Percentiles rank a stretch among this genome's conserved stretches.
Conservation (phyloP, 2,113 vertebrate genomes). For the Planiliza haematocheilus region DNA sequence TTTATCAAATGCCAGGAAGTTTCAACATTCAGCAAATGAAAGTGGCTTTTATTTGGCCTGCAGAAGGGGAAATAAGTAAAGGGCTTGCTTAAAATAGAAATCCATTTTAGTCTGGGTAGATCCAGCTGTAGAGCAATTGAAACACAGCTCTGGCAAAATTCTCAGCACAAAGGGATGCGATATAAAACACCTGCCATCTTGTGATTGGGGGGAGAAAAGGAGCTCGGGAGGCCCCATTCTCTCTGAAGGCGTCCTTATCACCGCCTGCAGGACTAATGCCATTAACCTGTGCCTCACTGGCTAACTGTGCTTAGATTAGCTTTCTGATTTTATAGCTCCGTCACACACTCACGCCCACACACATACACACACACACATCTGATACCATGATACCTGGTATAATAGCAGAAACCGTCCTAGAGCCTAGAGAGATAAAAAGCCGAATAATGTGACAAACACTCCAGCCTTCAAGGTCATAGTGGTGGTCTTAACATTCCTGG, state of each 20-base stretch:
- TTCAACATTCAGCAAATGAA: conserved; percentile 26
- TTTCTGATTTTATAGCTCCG: conserved; percentile 58
- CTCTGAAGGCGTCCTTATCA: conserved; percentile 71
- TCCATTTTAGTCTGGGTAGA: conserved; percentile 49
- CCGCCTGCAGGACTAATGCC: conserved; percentile 63
- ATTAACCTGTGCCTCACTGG: conserved; percentile 66
- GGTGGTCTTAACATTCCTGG: not conserved
- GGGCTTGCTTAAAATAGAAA: conserved; percentile 54
- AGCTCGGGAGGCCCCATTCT: conserved; percentile 47
- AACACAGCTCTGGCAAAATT: conserved; percentile 51
- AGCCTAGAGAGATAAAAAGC: conserved; percentile 5
- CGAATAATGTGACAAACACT: not conserved
- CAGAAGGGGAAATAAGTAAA: conserved; percentile 21
- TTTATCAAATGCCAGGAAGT: conserved; percentile 39
- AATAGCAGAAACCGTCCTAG: conserved; percentile 29
- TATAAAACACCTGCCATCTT: conserved; percentile 68
- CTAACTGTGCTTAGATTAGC: conserved; percentile 64
- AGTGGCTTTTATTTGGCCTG: conserved; percentile 23
- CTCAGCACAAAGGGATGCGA: conserved; percentile 65
- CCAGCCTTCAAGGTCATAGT: not conserved
- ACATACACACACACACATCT: not conserved
- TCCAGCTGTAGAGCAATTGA: conserved; percentile 44
- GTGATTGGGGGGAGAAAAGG: conserved; percentile 66
- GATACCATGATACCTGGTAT: not conserved
- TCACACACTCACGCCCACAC: not conserved